Percentiles rank a stretch among this genome's conserved stretches.
phyloP scores from a whole-genome alignment of 2,888 invertebrate genomes.

The Stegana nigrithorax region DNA sequence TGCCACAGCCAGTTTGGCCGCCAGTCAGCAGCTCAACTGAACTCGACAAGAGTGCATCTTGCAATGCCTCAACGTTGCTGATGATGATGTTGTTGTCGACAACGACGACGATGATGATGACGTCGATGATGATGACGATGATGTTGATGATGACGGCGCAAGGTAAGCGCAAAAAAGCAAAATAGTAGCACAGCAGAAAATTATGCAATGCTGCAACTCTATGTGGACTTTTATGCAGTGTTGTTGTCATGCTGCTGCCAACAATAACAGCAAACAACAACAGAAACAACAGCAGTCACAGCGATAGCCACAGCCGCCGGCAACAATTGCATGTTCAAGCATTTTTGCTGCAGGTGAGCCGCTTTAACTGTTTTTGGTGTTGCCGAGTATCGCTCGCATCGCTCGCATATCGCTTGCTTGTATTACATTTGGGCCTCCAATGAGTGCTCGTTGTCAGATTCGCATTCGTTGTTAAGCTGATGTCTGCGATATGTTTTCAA shows the following conservation, averaged over 20 bases:
- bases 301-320: background rate
- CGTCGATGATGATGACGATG: too few relatives aligned
- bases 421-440: background rate
- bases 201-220: conserved; percentile 12
- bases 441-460: too few relatives aligned
- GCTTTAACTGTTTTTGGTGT: conserved; percentile 11
- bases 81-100: too few relatives aligned
- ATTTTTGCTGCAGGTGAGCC: conserved; percentile 11
- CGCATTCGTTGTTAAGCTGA: too few relatives aligned
- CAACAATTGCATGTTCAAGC: background rate
- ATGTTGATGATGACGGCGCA: too few relatives aligned
- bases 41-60: background rate
- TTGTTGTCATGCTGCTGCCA: background rate
- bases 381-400: conserved; percentile 8
- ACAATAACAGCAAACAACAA: background rate
- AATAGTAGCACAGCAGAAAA: conserved; percentile 10
- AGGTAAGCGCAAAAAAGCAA: background rate
- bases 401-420: background rate
- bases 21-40: background rate
- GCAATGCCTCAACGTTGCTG: too few relatives aligned
- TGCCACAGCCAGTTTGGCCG: background rate
- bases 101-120: too few relatives aligned
- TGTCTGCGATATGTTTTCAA: too few relatives aligned
- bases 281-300: background rate
- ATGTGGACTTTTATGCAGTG: background rate